phyloP scores from a whole-genome alignment of 2,888 invertebrate species.

The Drosophila yooni region DNA sequence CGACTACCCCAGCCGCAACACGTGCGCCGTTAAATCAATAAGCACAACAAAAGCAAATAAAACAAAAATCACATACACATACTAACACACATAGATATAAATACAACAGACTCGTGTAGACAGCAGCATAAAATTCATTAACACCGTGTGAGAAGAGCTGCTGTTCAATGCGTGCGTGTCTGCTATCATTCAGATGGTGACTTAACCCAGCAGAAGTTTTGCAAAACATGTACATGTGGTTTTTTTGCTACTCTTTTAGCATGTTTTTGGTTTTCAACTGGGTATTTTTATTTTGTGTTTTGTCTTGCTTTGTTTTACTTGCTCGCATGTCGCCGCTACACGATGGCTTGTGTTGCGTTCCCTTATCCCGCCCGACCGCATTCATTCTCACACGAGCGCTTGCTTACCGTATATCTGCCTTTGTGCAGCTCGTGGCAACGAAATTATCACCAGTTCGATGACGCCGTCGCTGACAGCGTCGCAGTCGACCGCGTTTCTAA shows the following conservation, averaged over 20 bases:
- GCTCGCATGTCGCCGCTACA: constrained; percentile 26
- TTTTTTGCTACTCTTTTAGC: not conserved
- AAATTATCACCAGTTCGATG: constrained; percentile 66
- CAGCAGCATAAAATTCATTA: constrained; percentile 68
- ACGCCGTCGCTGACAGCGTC: constrained; percentile 11
- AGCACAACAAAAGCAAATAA: constrained; percentile 56
- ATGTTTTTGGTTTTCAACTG: constrained; percentile 23
- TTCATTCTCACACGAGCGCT: not conserved
- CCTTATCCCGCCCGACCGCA: constrained; percentile 1
- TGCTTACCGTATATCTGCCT: constrained; percentile 26
- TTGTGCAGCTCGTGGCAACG: constrained; percentile 62
- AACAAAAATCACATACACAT: constrained; percentile 17
- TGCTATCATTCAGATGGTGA: constrained; percentile 22
- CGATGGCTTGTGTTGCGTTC: constrained; percentile 16
- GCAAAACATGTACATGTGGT: not conserved
- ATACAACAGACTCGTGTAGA: constrained; percentile 4
- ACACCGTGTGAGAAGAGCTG: constrained; percentile 56
- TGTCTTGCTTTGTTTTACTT: constrained; percentile 21
- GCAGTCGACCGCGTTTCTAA: constrained; percentile 23
- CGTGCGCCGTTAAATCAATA: constrained; percentile 75
- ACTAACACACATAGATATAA: not conserved
- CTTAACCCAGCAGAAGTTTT: constrained; percentile 25
- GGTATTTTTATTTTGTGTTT: constrained; percentile 16
- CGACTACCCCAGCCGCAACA: constrained; percentile 64
- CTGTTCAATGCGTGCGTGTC: constrained; percentile 22